A percentile compares a stretch with the other conserved stretches of the same genome.
These are phyloP conservation scores for Drosophila lutescens DNA, from an alignment of 2,888 invertebrate genomes.

Conservation along the genomic window DNA sequence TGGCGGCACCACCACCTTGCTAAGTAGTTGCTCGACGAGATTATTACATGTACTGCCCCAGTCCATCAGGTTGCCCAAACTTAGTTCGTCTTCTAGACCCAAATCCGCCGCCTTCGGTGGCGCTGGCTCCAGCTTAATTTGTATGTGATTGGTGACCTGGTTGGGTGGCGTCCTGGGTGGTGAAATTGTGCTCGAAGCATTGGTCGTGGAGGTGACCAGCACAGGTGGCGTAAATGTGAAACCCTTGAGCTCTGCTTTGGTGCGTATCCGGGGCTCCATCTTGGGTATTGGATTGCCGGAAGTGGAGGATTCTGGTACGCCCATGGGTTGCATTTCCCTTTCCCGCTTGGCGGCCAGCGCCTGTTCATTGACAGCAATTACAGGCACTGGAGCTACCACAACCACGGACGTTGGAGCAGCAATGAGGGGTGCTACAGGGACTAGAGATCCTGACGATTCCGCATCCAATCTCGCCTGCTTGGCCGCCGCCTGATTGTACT, in stretches of 20 bases:
- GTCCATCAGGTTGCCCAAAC: conserved; percentile 63
- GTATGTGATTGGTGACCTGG: conserved; percentile 53
- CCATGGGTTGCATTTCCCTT: conserved; percentile 14
- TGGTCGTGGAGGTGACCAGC: conserved; percentile 41
- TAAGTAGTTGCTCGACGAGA: conserved; percentile 90
- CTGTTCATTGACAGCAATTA: conserved; percentile 74
- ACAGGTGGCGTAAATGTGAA: conserved; percentile 80
- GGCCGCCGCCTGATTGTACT: conserved; percentile 68
- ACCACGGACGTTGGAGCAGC: conserved; percentile 16
- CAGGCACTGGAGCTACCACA: conserved; percentile 65
- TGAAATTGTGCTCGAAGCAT: conserved; percentile 6
- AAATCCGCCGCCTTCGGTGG: conserved; percentile 20
- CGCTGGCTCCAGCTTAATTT: conserved; percentile 66
- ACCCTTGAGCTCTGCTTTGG: conserved; percentile 93
- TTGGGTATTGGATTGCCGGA: conserved; percentile 44
- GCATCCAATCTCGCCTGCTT: conserved; percentile 62
- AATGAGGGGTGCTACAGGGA: neutral
- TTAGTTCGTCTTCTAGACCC: conserved; percentile 49
- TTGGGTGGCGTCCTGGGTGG: conserved; percentile 41
- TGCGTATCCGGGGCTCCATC: conserved; percentile 87
- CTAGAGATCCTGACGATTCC: conserved; percentile 14
- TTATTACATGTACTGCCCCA: conserved; percentile 91
- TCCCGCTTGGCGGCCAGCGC: conserved; percentile 52
- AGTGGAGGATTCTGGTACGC: conserved; percentile 22
- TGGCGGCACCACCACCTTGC: conserved; percentile 79